A percentile compares a stretch with the other conserved stretches of the same genome.
These are phyloP conservation scores for Cataglyphis livida DNA, from an alignment of 2,888 invertebrate genomes.

Conservation along the genomic window DNA sequence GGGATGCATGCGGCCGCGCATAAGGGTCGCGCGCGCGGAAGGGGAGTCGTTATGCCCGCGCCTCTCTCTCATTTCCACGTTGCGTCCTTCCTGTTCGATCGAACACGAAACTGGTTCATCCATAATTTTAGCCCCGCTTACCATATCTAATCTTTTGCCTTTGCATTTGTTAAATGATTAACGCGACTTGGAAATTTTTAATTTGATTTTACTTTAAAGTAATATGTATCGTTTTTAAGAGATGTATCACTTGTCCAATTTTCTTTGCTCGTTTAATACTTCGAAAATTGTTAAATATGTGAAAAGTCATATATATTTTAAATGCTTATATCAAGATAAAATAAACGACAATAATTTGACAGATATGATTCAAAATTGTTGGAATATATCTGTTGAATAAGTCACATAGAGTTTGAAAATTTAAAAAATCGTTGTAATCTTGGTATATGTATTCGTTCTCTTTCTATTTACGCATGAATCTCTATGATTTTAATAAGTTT, in stretches of 20 bases:
- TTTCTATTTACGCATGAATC: neutral
- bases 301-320: neutral
- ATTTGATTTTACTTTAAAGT: neutral
- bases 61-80: conserved; percentile 14
- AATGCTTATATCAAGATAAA: neutral
- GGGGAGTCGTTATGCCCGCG: conserved; percentile 27
- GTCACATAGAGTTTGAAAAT: neutral
- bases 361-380: neutral
- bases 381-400: no score
- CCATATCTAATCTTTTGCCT: neutral
- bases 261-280: neutral
- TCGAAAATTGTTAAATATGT: neutral
- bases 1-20: neutral
- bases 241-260: neutral
- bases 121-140: conserved; percentile 52
- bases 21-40: conserved; percentile 16
- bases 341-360: neutral
- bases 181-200: neutral
- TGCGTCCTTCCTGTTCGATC: conserved; percentile 38
- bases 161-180: neutral
- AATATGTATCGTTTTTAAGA: neutral
- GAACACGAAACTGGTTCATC: conserved; percentile 42
- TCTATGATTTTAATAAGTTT: neutral
- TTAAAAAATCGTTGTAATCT: neutral
- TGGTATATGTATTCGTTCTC: neutral